Evolutionary conservation across 2,888 invertebrate genomes (phyloP).

Genomic region (Lepetodrilus schrolli): DNA sequence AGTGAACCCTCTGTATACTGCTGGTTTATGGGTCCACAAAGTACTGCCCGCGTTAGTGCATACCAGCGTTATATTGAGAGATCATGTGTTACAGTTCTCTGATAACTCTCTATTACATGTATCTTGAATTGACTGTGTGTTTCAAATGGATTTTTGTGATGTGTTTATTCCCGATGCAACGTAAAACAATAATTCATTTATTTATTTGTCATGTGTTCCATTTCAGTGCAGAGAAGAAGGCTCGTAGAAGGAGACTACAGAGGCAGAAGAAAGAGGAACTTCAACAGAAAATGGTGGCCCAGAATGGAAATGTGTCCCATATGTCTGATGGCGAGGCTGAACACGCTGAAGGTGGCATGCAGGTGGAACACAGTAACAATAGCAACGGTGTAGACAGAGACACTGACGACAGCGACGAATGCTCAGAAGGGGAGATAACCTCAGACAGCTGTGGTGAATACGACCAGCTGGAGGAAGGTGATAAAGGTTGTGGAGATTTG

Average conservation of each 20-base stretch:
- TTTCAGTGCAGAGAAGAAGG: neutral
- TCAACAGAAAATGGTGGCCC: neutral
- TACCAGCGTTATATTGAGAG: too few relatives aligned
- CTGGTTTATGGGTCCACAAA: too few relatives aligned
- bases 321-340: neutral
- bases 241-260: neutral
- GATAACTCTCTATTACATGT: too few relatives aligned
- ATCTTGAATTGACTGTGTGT: too few relatives aligned
- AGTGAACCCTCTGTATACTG: too few relatives aligned
- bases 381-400: conserved; percentile 6
- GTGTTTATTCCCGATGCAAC: too few relatives aligned
- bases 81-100: too few relatives aligned
- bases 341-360: neutral
- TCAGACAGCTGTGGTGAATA: neutral
- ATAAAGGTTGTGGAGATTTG: neutral
- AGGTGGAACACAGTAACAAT: conserved; percentile 1
- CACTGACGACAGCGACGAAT: neutral
- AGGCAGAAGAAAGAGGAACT: neutral
- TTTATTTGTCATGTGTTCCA: neutral
- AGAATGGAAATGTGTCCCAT: neutral
- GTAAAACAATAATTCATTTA: too few relatives aligned
- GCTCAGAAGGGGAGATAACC: conserved; percentile 19
- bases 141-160: neutral
- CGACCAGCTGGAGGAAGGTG: neutral
- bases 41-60: too few relatives aligned